These are phyloP conservation scores for Nymphalis c-album DNA, from an alignment of 2,888 invertebrate genomes.

Conservation along the genomic window DNA sequence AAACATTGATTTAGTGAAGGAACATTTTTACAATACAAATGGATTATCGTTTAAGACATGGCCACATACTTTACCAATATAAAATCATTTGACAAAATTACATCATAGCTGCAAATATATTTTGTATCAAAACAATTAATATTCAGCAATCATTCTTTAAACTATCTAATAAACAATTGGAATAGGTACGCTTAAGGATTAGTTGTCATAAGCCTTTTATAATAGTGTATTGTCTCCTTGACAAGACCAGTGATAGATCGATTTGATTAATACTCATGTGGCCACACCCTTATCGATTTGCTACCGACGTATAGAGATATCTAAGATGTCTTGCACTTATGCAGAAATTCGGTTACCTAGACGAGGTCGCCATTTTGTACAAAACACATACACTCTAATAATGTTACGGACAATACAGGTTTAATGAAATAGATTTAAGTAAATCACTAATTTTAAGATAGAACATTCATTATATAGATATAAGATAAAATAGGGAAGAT, in stretches of 20 bases:
- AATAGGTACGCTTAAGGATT: conserved; percentile 11
- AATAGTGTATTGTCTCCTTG: conserved; percentile 14
- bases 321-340: conserved; percentile 54
- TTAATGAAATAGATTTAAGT: conserved; percentile 72
- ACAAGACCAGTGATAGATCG: conserved; percentile 4
- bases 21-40: conserved; percentile 11
- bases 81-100: not conserved
- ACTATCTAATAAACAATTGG: not conserved
- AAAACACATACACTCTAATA: conserved; percentile 73
- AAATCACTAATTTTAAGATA: conserved; percentile 77
- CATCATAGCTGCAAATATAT: not conserved
- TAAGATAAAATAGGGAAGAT: conserved; percentile 66
- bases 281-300: conserved; percentile 28
- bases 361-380: conserved; percentile 78
- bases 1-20: conserved; percentile 2
- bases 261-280: conserved; percentile 15
- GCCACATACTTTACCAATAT: conserved; percentile 1
- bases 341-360: conserved; percentile 80
- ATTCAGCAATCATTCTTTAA: conserved; percentile 5
- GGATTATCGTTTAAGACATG: conserved; percentile 14
- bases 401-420: conserved; percentile 70
- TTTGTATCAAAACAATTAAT: not conserved
- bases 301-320: conserved; percentile 22
- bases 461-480: conserved; percentile 78
- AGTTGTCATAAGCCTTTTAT: conserved; percentile 9